These are phyloP conservation scores for Melieria omissa DNA, from an alignment of 2,888 invertebrate species.

Conservation along the genomic window DNA sequence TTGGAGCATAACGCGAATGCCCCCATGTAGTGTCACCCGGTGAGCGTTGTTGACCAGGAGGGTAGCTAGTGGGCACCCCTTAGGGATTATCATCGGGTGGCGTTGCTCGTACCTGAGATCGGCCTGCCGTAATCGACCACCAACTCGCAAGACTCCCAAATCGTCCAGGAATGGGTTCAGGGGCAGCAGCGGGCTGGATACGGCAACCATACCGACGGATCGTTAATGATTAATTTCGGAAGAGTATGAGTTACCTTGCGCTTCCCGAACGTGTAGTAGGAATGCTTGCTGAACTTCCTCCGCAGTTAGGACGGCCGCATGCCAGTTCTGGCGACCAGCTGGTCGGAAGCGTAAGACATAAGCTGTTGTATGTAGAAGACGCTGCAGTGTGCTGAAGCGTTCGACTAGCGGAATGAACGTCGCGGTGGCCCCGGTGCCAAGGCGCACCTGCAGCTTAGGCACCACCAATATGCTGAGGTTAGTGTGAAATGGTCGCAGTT, in stretches of 20 bases:
- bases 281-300: not conserved
- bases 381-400: too few relatives aligned
- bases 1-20: not conserved
- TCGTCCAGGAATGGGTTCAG: too few relatives aligned
- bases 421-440: not conserved
- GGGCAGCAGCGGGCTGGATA: too few relatives aligned
- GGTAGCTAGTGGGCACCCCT: not conserved
- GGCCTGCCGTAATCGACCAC: not conserved
- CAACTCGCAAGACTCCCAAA: too few relatives aligned
- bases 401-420: not conserved
- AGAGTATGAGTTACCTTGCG: not conserved
- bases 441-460: not conserved
- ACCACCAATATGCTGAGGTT: not conserved
- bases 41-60: not conserved
- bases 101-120: slow-evolving; percentile 2
- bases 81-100: not conserved
- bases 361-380: too few relatives aligned
- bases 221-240: slow-evolving; percentile 2
- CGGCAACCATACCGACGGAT: too few relatives aligned
- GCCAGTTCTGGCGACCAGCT: not conserved
- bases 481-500: not conserved
- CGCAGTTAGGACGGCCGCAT: not conserved
- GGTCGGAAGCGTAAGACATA: not conserved
- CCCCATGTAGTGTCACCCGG: not conserved
- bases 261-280: not conserved